phyloP scores from a whole-genome alignment of 2,888 invertebrate species.

The Drosophila kambysellisi region DNA sequence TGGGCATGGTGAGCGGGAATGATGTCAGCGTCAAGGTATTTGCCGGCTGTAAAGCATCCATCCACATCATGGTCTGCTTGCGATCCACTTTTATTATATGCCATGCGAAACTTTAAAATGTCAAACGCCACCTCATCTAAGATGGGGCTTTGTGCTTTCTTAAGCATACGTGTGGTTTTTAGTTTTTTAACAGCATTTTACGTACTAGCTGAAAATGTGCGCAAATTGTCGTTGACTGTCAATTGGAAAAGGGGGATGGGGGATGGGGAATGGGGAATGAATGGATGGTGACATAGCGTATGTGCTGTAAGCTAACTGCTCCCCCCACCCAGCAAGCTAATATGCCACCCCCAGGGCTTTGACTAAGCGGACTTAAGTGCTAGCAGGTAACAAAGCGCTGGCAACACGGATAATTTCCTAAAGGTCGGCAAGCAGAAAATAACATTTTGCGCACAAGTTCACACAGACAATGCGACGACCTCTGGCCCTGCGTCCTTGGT shows the following conservation, averaged over 20 bases:
- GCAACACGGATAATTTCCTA: conserved; percentile 73
- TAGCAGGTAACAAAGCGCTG: conserved; percentile 40
- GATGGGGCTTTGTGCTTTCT: conserved; percentile 49
- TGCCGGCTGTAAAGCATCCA: conserved; percentile 18
- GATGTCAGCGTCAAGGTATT: conserved; percentile 22
- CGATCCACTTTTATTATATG: conserved; percentile 53
- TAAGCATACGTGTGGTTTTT: conserved; percentile 74
- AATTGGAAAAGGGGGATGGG: conserved; percentile 42
- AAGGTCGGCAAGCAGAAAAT: conserved; percentile 76
- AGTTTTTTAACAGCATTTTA: conserved; percentile 50
- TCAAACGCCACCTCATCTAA: conserved; percentile 23
- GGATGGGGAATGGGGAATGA: neutral
- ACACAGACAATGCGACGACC: conserved; percentile 67
- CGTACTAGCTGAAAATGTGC: conserved; percentile 60
- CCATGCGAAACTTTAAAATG: conserved; percentile 59
- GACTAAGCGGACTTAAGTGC: conserved; percentile 26
- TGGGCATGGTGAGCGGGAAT: conserved; percentile 4
- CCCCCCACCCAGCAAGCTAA: conserved; percentile 1
- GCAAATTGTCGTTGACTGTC: conserved; percentile 60
- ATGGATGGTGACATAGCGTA: neutral
- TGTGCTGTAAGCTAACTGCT: neutral
- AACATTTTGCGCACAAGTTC: conserved; percentile 75
- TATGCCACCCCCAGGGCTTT: conserved; percentile 20
- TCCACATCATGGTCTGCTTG: conserved; percentile 30
- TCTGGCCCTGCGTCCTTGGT: conserved; percentile 22